Evolutionary conservation across 1,140 invertebrate species (phyloP).

Genomic region (Cotesia chilonis): DNA sequence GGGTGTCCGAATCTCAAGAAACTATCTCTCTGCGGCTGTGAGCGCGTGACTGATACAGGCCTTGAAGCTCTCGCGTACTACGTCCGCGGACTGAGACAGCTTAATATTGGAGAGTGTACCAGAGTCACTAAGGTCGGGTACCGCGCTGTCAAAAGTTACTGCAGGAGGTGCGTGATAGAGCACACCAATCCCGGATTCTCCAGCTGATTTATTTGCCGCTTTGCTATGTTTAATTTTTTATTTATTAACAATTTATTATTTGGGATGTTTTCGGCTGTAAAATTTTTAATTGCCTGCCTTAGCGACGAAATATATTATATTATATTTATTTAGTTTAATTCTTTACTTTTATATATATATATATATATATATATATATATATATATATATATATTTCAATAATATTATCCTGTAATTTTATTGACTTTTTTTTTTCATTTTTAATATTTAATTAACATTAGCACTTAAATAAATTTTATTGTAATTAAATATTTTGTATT

Average conservation of each 20-base stretch:
- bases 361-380: neutral
- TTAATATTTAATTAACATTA: constrained; percentile 1
- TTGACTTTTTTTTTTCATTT: no score
- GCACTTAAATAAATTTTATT: constrained; percentile 2
- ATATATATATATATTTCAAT: constrained; percentile 8
- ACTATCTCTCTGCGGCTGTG: constrained; percentile 87
- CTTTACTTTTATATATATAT: no score
- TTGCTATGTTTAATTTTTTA: constrained; percentile 16
- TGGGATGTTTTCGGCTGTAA: constrained; percentile 26
- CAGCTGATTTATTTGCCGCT: constrained; percentile 47
- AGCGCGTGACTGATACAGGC: constrained; percentile 86
- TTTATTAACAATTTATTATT: neutral
- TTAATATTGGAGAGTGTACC: constrained; percentile 89
- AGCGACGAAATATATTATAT: neutral
- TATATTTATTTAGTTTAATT: no score
- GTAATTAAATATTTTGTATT: neutral
- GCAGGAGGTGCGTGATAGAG: constrained; percentile 90
- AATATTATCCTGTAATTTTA: neutral
- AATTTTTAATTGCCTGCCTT: constrained; percentile 27
- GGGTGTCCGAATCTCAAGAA: constrained; percentile 91
- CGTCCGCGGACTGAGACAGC: constrained; percentile 84
- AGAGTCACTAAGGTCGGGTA: constrained; percentile 88
- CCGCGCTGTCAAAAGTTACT: constrained; percentile 88
- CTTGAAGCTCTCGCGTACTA: constrained; percentile 87
- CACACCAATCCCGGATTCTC: constrained; percentile 93